Base-by-base conservation (phyloP, 2,888 invertebrate species). In the Tenodera sinensis region DNA sequence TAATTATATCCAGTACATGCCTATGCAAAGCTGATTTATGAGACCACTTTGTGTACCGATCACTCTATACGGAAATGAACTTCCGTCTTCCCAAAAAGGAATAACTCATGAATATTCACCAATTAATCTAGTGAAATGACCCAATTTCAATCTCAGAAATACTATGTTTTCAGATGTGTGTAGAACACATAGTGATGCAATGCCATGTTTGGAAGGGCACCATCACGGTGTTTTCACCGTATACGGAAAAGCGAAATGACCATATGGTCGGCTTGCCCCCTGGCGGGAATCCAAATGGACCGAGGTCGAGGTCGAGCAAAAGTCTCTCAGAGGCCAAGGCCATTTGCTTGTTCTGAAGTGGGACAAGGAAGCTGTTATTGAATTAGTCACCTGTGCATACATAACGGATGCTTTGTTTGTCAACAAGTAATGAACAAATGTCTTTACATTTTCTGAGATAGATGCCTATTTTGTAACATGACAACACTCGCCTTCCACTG, bases 201-300 rank as follows among this genome's bases (percentile, higher is more conserved):
- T 42, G 54, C 54, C 54, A 71, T 71, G 54, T 71, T 71, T 71
- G 54, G 54, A 71, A 71, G 54, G 8, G 54, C 25, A 20, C 15
- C 54, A 71, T 71, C 54, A 71, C 54, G 54, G 6, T 71, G 54
- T 71, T 71, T 71, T 71, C 54, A 25, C 54, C 54, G 54, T 71
- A 71, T 71, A 71, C 54, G 54, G 54, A 71, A 71, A 71, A 71
- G 54, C 54, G 54, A 71, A 71, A 71, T 71, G 54, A 71, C 54
- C 54, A 71, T 71, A 71, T 71, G 54, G 54, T 42, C 54, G 54
- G 3, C 54, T 20, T 15, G 54, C 25, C 54, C 54, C 54, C 54
- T 87, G 87, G 87, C 81, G 87, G 42, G 87, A 8, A 83, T 87
- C 87, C 87, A 87, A 87, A 87, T 87, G 87, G 87, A 87, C 87